Evolutionary conservation across 53 echinoderm and acorn worm species (phyloP).

Genomic region (Temnopleurus reevesii): DNA sequence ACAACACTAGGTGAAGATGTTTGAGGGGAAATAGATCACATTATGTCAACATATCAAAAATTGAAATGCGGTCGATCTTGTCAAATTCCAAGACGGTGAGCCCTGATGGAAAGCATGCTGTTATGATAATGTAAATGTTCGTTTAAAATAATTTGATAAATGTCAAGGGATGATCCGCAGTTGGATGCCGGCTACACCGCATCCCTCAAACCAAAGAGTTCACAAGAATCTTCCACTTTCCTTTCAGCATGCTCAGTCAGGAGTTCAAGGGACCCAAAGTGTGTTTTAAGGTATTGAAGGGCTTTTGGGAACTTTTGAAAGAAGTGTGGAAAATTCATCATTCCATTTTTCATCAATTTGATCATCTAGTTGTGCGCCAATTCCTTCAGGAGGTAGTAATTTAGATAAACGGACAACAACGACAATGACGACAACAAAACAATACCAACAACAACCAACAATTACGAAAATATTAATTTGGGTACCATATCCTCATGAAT

Average conservation of each 20-base stretch:
- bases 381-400: too few relatives aligned
- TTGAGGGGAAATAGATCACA: background rate
- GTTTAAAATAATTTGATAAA: background rate
- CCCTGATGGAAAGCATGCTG: background rate
- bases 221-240: background rate
- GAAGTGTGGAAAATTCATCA: too few relatives aligned
- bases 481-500: too few relatives aligned
- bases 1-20: background rate
- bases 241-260: background rate
- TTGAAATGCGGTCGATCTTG: background rate
- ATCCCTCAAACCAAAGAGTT: background rate
- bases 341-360: too few relatives aligned
- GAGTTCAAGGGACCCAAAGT: too few relatives aligned
- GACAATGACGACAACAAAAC: too few relatives aligned
- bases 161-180: background rate
- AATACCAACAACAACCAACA: too few relatives aligned
- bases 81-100: background rate
- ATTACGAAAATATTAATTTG: too few relatives aligned
- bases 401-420: too few relatives aligned
- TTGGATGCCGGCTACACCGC: background rate
- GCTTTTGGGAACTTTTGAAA: too few relatives aligned
- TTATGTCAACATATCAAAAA: background rate
- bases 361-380: too few relatives aligned
- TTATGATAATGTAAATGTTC: background rate
- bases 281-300: too few relatives aligned